These are phyloP conservation scores for Drosophila paramelanica DNA, from an alignment of 2,888 invertebrate species.

Conservation along the genomic window DNA sequence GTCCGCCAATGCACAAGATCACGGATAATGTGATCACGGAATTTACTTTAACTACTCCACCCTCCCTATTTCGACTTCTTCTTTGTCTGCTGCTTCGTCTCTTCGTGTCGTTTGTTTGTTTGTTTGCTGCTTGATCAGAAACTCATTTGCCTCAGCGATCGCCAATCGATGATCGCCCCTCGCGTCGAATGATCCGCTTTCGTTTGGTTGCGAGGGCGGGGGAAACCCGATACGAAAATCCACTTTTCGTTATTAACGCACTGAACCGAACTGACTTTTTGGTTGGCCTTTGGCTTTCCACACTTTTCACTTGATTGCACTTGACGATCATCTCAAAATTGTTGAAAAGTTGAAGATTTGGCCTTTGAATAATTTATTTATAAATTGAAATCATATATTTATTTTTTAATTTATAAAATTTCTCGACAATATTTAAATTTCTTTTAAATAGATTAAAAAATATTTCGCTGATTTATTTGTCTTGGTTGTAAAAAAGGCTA, in stretches of 20 bases:
- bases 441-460: too few relatives aligned
- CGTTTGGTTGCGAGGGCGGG: background rate
- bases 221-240: conserved; percentile 42
- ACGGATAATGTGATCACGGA: conserved; percentile 47
- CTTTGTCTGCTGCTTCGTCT: background rate
- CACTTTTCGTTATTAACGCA: conserved; percentile 22
- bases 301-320: conserved; percentile 53
- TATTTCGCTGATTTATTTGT: too few relatives aligned
- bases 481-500: too few relatives aligned
- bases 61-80: background rate
- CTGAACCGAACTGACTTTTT: conserved; percentile 31
- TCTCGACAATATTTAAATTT: background rate
- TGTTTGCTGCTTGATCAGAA: conserved; percentile 23
- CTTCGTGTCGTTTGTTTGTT: conserved; percentile 29
- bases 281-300: conserved; percentile 44
- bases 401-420: too few relatives aligned
- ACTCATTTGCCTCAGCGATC: conserved; percentile 44
- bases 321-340: conserved; percentile 21
- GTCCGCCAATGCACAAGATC: conserved; percentile 23
- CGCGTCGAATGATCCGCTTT: conserved; percentile 16
- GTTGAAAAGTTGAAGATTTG: conserved; percentile 22
- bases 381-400: background rate
- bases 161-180: conserved; percentile 23
- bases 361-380: background rate
- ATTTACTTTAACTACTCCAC: conserved; percentile 37